phyloP scores from a whole-genome alignment of 2,797 vertebrate species.

The Megalops cyprinoides region DNA sequence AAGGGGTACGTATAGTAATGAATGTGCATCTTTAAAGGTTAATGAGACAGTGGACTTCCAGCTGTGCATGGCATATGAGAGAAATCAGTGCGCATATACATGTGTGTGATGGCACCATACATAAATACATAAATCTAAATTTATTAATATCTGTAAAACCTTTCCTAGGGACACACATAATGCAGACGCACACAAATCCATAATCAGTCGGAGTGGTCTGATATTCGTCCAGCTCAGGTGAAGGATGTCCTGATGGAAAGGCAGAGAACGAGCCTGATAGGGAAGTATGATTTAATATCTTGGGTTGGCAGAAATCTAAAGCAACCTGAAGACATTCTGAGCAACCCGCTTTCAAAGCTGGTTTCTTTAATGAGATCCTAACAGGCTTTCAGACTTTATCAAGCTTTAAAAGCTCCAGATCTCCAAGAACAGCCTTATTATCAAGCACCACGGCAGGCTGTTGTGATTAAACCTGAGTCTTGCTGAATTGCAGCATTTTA shows the following conservation, averaged over 20 bases:
- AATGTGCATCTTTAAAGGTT: not conserved
- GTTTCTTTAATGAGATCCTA: conserved; percentile 64
- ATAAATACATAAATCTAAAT: not conserved
- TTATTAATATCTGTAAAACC: not conserved
- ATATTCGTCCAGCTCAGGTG: conserved; percentile 48
- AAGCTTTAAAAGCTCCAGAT: conserved; percentile 76
- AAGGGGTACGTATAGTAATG: not conserved
- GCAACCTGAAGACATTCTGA: conserved; percentile 52
- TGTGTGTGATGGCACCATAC: not conserved
- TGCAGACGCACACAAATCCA: conserved; percentile 41
- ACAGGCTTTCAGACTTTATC: conserved; percentile 81
- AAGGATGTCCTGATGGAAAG: conserved; percentile 33
- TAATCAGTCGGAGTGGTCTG: conserved; percentile 67
- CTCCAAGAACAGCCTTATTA: conserved; percentile 51
- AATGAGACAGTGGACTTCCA: too few species aligned
- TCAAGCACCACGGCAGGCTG: conserved; percentile 47
- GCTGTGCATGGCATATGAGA: too few species aligned
- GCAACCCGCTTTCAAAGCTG: conserved; percentile 63
- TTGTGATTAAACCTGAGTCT: conserved; percentile 61
- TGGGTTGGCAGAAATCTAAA: conserved; percentile 55
- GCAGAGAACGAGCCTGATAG: conserved; percentile 62
- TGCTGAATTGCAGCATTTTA: conserved; percentile 45
- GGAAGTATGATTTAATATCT: conserved; percentile 60
- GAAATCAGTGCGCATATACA: not conserved
- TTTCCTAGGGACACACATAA: too few species aligned